Conservation (phyloP, 2,113 vertebrate species). For the Gymnocephalus cernua region DNA sequence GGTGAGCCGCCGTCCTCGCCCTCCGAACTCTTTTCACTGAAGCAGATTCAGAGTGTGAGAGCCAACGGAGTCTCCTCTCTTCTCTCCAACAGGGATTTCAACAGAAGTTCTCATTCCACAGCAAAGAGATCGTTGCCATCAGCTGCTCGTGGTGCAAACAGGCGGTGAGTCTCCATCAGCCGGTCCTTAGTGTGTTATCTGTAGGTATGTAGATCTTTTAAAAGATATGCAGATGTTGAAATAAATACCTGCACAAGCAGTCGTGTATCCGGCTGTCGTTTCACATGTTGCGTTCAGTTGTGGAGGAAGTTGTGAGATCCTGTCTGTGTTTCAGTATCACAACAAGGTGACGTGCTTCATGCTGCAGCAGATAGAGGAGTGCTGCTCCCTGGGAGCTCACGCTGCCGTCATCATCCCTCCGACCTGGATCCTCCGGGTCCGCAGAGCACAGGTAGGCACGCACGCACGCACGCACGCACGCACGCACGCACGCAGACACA, state of each 20-base stretch:
- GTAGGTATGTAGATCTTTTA: no score
- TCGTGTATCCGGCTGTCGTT: no score
- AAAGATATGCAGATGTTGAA: no score
- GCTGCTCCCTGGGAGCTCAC: conserved; percentile 93
- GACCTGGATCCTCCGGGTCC: conserved; percentile 94
- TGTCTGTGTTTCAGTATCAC: conserved; percentile 87
- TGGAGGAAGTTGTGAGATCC: no score
- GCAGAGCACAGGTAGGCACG: conserved; percentile 83
- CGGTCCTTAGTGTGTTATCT: no score
- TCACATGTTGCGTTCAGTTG: no score
- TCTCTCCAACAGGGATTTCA: conserved; percentile 90
- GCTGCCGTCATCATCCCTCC: conserved; percentile 94
- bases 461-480: accelerated
- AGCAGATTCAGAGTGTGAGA: neutral
- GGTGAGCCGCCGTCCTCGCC: conserved; percentile 78
- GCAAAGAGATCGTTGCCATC: conserved; percentile 98
- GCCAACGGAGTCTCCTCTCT: neutral
- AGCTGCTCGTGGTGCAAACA: conserved; percentile 99
- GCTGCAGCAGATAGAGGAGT: conserved; percentile 97
- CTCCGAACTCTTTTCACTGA: neutral
- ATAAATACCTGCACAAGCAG: no score
- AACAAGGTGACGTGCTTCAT: conserved; percentile 98
- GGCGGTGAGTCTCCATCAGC: conserved; percentile 87
- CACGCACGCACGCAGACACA: no score
- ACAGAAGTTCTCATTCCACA: conserved; percentile 98